These are phyloP conservation scores for Zophobas atratus DNA, from an alignment of 1,140 invertebrate genomes.

Conservation along the genomic window DNA sequence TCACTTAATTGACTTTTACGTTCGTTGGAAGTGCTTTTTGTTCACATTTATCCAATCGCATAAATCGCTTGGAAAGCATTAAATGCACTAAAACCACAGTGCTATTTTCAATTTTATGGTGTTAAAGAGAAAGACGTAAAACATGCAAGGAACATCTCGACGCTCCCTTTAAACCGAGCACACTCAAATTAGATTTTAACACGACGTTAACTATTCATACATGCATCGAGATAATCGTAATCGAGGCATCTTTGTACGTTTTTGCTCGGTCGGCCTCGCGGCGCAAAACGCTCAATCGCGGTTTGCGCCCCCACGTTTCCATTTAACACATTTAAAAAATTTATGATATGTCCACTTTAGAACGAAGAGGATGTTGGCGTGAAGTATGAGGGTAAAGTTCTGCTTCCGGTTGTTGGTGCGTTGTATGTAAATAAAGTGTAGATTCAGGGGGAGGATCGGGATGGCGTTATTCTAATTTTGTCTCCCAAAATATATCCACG, in stretches of 20 bases:
- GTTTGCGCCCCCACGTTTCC: too few species aligned
- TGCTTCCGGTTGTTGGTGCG: not conserved
- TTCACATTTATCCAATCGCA: not conserved
- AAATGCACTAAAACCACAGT: not conserved
- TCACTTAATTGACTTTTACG: too few species aligned
- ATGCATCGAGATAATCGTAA: not conserved
- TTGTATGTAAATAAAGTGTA: slow-evolving; percentile 28
- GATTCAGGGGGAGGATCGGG: slow-evolving; percentile 11
- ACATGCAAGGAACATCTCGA: too few species aligned
- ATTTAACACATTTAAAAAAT: not conserved
- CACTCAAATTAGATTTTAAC: too few species aligned
- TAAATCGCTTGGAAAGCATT: slow-evolving; percentile 11
- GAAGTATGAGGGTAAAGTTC: slow-evolving; percentile 14
- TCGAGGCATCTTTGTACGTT: not conserved
- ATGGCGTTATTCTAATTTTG: slow-evolving; percentile 35
- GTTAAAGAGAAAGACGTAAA: too few species aligned
- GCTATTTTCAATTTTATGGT: too few species aligned
- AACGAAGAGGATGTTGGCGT: not conserved
- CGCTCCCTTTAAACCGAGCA: too few species aligned
- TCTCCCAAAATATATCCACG: slow-evolving; percentile 25
- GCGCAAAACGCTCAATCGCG: too few species aligned
- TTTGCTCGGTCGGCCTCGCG: not conserved
- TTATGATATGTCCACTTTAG: not conserved
- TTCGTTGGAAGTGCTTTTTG: not conserved
- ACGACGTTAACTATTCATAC: too few species aligned